phyloP scores from a whole-genome alignment of 2,888 invertebrate species.

The Ectropis crepuscularia region DNA sequence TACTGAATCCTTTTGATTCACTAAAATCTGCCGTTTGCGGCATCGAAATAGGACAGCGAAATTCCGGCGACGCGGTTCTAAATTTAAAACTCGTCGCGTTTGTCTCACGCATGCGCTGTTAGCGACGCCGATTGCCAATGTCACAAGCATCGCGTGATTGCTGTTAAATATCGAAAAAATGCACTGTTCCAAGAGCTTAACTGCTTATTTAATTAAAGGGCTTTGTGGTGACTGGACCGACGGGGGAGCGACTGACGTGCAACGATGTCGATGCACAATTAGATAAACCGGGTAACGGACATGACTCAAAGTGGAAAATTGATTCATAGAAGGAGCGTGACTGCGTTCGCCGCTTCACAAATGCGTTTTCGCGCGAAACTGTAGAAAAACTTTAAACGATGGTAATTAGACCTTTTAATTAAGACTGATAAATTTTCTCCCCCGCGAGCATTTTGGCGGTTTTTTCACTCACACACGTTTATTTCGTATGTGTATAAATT shows the following conservation, averaged over 20 bases:
- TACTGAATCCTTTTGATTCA: slow-evolving; percentile 48
- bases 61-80: slow-evolving; percentile 71
- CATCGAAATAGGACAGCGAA: slow-evolving; percentile 74
- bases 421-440: no score
- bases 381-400: no score
- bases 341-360: slow-evolving; percentile 13
- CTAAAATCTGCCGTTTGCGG: slow-evolving; percentile 65
- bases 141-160: slow-evolving; percentile 54
- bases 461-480: no score
- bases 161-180: slow-evolving; percentile 29
- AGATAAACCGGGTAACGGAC: slow-evolving; percentile 36
- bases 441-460: no score
- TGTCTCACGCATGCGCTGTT: slow-evolving; percentile 73
- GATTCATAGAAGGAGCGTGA: slow-evolving; percentile 21
- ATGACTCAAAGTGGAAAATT: slow-evolving; percentile 41
- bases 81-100: slow-evolving; percentile 74
- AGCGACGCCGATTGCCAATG: slow-evolving; percentile 53
- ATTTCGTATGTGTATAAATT: no score
- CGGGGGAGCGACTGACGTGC: slow-evolving; percentile 25
- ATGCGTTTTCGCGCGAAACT: slow-evolving; percentile 4
- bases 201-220: slow-evolving; percentile 31
- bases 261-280: slow-evolving; percentile 39
- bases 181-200: slow-evolving; percentile 26
- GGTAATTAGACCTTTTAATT: no score
- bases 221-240: slow-evolving; percentile 39